Conservation (phyloP, 1,140 invertebrate genomes). For the Drosophila rhopaloa region DNA sequence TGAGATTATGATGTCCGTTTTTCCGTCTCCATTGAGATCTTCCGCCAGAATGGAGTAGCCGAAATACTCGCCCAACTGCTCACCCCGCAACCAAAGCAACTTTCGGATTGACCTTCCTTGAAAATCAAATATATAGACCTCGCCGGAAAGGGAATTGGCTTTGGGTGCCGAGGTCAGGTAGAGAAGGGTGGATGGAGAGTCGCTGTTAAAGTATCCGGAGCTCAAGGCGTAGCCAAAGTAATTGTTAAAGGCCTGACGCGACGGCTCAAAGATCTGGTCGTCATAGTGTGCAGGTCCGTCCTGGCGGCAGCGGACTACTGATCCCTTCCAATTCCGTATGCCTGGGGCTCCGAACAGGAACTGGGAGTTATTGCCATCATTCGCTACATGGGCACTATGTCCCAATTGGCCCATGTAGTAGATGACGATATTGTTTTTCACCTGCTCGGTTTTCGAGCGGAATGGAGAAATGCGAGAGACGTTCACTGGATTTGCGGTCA, state of each 20-base stretch:
- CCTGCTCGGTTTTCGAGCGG: constrained; percentile 49
- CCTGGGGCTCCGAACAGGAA: constrained; percentile 87
- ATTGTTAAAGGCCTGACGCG: constrained; percentile 60
- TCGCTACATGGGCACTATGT: constrained; percentile 85
- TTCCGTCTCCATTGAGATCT: constrained; percentile 90
- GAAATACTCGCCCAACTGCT: constrained; percentile 91
- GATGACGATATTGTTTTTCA: constrained; percentile 56
- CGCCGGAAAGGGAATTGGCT: constrained; percentile 73
- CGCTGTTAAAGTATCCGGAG: constrained; percentile 77
- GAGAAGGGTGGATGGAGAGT: constrained; percentile 45
- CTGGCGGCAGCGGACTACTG: constrained; percentile 29
- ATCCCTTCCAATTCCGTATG: constrained; percentile 85
- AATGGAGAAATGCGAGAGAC: constrained; percentile 71
- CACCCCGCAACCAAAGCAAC: constrained; percentile 84
- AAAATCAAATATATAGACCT: constrained; percentile 75
- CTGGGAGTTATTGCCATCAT: constrained; percentile 76
- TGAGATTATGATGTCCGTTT: constrained; percentile 91
- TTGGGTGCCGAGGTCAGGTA: constrained; percentile 80
- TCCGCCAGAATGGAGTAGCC: constrained; percentile 88
- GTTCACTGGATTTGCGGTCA: constrained; percentile 49
- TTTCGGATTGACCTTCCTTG: constrained; percentile 52
- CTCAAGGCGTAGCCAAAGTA: constrained; percentile 79
- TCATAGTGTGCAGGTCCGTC: neutral
- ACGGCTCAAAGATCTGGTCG: constrained; percentile 52
- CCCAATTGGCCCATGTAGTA: constrained; percentile 86